Percentiles rank a stretch among this genome's conserved stretches.
Evolutionary conservation across 2,888 invertebrate genomes (phyloP).

Genomic region (Agonum fuliginosum): DNA sequence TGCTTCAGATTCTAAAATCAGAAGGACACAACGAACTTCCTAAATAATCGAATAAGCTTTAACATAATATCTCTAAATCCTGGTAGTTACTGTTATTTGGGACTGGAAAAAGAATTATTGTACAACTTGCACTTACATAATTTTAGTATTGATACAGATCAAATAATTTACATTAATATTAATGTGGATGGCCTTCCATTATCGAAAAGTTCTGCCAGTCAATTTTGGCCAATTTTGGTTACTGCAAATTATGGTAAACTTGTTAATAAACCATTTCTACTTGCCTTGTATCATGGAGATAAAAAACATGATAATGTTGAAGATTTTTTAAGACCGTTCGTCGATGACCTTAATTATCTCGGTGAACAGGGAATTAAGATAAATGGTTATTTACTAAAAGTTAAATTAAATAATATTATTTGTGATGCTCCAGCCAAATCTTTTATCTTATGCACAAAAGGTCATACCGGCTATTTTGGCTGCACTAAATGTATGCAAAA

Average conservation of each 20-base stretch:
- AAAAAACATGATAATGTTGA: slow-evolving; percentile 8
- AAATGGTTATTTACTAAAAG: not conserved
- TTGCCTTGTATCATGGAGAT: slow-evolving; percentile 7
- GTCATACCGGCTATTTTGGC: not conserved
- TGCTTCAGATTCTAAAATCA: slow-evolving; percentile 17
- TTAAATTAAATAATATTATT: slow-evolving; percentile 11
- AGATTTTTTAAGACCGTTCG: not conserved
- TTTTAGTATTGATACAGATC: not conserved
- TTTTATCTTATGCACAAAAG: slow-evolving; percentile 7
- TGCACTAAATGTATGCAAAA: slow-evolving; percentile 11
- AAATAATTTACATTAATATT: slow-evolving; percentile 23
- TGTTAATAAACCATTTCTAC: slow-evolving; percentile 6
- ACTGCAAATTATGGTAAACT: not conserved
- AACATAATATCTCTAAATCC: not conserved
- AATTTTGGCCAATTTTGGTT: slow-evolving; percentile 44
- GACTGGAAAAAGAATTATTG: slow-evolving; percentile 14
- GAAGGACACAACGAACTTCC: slow-evolving; percentile 8
- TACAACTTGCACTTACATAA: not conserved
- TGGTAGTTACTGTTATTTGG: slow-evolving; percentile 40
- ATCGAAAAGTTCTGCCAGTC: slow-evolving; percentile 49
- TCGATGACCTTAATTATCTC: not conserved
- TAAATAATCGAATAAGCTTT: slow-evolving; percentile 22
- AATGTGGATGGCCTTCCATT: slow-evolving; percentile 45
- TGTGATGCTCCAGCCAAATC: slow-evolving; percentile 30
- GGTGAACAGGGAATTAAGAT: not conserved